Evolutionary conservation across 2,113 vertebrate species (phyloP), one percentile per base, ranked within the genome.

Genomic region (Fulica atra): DNA sequence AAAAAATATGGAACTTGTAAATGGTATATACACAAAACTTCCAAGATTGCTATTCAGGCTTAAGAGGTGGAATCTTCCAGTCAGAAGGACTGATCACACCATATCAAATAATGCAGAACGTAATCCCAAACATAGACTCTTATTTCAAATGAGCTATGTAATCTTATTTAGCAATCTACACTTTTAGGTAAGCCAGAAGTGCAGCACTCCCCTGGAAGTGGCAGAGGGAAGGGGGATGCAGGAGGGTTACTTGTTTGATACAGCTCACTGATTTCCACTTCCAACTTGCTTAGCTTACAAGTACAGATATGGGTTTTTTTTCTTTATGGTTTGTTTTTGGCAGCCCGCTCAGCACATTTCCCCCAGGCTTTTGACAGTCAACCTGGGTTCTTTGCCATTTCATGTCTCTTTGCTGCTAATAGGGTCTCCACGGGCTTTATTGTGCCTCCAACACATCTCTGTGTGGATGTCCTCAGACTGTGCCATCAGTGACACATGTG

Each of bases 91-190:
- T 66, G 40, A 0, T 61, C 19, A 33, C 11, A 19, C 38, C 2
- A 1, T n/a, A 18, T 0, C 21, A 65, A 46, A 61, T 70, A 8
- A 46, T 0, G 0, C 44, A 81, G 24, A 70, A n/a, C 7, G 13
- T 70, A 2, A 2, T 28, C 25, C 24, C 73, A 65, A 8, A 35
- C 8, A 16, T 9, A 35, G 48, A 7, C 38, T 73, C 7, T 25
- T 48, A 4, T n/a, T 82, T 71, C 38, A 61, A 14, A 38, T 23
- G n/a, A 76, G 70, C 51, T 15, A 1, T 7, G 16, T 14, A 11
- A 28, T 21, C n/a, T 63, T 1, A 0, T 28, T 71, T 50, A 59
- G 40, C 46, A 57, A 19, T 31, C 4, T 26, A 31, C 14, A 24
- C 35, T 65, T 38, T 33, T 81, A 33, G 53, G 77, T 33, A 78